Base-by-base conservation (phyloP, 1,140 invertebrate genomes). In the Dendroctonus ponderosae region DNA sequence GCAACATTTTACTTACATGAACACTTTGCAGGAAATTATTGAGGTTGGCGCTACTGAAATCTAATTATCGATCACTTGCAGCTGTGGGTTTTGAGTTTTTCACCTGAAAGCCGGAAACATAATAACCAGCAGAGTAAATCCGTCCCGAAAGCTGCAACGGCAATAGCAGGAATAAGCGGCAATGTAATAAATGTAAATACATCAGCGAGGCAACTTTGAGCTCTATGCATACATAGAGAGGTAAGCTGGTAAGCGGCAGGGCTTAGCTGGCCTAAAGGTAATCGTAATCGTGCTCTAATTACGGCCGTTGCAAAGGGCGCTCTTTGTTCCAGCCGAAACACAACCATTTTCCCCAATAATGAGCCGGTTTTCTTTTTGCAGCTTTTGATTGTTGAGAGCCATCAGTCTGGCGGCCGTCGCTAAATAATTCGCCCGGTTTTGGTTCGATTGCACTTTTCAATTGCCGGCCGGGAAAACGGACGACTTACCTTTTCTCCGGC, bases 51-150 rank as follows among this genome's bases (percentile, higher is more conserved):
- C 26, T 26, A 26, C 26, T 26, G 26, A 26, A 26, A 26, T 26
- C 26, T 26, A 26, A 26, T 26, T 26, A 26, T 26, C 26, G 26
- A 26, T 26, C 26, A 26, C 26, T 26, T 26, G 26, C 26, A 26
- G 26, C 26, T 26, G 26, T 26, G 26, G 26, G 26, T 26, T 26
- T 26, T 26, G n/a, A 26, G 26, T 26, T 26, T 26, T 26, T 26
- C 26, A 26, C 26, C 93, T 46, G 43, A 8, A 46, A 46, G n/a
- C n/a, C 43, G 43, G 43, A 8, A 80, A 46, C 8, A 46, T 46
- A 46, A 46, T 94, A 96, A 58, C 89, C 90, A 8, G 92, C 43
- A 12, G 26, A 26, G 26, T 26, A 26, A 46, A 46, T 46, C 43
- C 43, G n/a, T 46, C 92, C 46, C n/a, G 43, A 46, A 46, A 46